Evolutionary conservation across 2,797 vertebrate species (phyloP).

Genomic region (Phrynocephalus guinanensis): DNA sequence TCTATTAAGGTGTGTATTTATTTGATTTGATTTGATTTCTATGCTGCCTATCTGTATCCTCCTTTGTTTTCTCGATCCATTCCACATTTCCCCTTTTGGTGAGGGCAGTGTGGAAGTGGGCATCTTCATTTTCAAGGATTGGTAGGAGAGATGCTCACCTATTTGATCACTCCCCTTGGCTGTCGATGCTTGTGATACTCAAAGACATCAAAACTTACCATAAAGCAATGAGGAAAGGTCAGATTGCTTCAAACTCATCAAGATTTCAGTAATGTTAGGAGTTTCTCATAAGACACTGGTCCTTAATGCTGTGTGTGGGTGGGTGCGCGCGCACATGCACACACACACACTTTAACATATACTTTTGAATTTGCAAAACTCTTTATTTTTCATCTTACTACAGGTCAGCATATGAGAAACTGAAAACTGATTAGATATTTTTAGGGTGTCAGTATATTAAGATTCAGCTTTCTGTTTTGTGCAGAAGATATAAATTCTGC

Average conservation of each 20-base stretch:
- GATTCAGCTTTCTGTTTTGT: constrained; percentile 34
- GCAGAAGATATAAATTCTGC: constrained; percentile 25
- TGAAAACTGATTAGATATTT: constrained; percentile 32
- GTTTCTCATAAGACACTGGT: not conserved
- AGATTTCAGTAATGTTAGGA: not conserved
- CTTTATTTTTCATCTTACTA: constrained; percentile 22
- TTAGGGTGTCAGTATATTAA: constrained; percentile 30
- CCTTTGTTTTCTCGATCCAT: not conserved
- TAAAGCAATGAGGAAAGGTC: constrained; percentile 12
- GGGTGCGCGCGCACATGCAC: too few species aligned
- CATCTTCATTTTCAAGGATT: not conserved
- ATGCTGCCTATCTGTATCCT: not conserved
- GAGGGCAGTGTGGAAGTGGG: not conserved
- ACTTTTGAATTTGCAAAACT: not conserved
- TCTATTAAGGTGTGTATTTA: too few species aligned
- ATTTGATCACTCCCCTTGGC: not conserved
- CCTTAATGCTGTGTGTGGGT: not conserved
- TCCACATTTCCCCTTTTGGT: not conserved
- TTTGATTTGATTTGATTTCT: not conserved
- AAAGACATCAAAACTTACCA: not conserved
- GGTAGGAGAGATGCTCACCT: not conserved
- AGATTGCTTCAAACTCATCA: constrained; percentile 22
- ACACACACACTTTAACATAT: not conserved
- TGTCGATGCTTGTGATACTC: not conserved
- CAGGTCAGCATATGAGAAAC: constrained; percentile 21